Percentiles rank a stretch among this genome's conserved stretches.
Evolutionary conservation across 2,113 vertebrate species (phyloP).

Genomic region (Hemiprocne comata): DNA sequence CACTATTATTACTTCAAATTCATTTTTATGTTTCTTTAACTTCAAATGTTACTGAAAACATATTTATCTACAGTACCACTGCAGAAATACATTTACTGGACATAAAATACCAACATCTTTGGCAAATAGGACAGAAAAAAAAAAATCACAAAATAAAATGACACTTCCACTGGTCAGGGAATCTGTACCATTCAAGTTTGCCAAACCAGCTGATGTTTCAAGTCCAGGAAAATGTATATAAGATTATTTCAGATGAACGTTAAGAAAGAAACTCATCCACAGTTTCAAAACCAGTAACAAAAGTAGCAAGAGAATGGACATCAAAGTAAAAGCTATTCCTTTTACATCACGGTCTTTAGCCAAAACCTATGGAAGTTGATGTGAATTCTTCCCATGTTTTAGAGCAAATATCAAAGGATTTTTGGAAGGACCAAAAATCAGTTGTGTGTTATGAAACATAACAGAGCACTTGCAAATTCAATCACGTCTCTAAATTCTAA

Average conservation of each 20-base stretch:
- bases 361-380: background rate
- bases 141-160: background rate
- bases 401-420: background rate
- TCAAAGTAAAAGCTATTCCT: background rate
- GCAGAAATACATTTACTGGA: background rate
- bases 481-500: background rate
- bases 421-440: background rate
- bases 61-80: background rate
- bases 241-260: background rate
- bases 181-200: background rate
- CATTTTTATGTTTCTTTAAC: background rate
- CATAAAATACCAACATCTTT: background rate
- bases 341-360: background rate
- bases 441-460: background rate
- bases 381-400: background rate
- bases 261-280: background rate
- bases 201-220: background rate
- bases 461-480: background rate
- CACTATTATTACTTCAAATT: background rate
- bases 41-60: background rate
- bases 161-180: background rate
- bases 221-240: background rate
- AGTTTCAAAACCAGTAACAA: background rate
- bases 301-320: background rate
- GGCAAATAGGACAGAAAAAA: background rate